Percentiles rank a stretch among this genome's conserved stretches.
These are phyloP conservation scores for Nymphalis io DNA, from an alignment of 1,140 invertebrate species.

Conservation along the genomic window DNA sequence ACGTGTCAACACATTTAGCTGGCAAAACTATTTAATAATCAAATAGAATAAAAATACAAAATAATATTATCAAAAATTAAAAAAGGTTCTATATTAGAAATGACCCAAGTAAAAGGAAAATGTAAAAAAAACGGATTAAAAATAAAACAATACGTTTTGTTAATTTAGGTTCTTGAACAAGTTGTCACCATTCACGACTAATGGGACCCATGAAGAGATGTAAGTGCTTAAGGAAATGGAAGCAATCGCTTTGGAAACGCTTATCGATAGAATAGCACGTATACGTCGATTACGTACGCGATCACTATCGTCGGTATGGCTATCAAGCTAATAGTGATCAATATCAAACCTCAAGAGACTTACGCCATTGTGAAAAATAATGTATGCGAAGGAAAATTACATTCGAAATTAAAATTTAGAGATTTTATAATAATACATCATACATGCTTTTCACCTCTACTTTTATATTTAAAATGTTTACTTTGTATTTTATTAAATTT, in stretches of 20 bases:
- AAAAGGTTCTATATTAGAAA: too few species aligned
- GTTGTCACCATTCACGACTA: slow-evolving; percentile 66
- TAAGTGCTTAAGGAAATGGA: slow-evolving; percentile 56
- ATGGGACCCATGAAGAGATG: slow-evolving; percentile 66
- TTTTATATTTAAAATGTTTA: too few species aligned
- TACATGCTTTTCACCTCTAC: too few species aligned
- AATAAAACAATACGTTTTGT: slow-evolving; percentile 28
- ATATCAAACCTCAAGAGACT: slow-evolving; percentile 3
- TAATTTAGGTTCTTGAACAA: slow-evolving; percentile 72
- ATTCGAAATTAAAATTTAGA: too few species aligned
- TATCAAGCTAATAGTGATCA: slow-evolving; percentile 33
- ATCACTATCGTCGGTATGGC: slow-evolving; percentile 25
- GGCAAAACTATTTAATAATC: too few species aligned
- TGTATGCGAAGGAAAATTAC: too few species aligned
- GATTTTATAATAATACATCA: too few species aligned
- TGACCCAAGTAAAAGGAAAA: neutral
- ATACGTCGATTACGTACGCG: slow-evolving; percentile 42
- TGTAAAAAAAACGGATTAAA: neutral
- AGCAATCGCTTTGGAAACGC: slow-evolving; percentile 53
- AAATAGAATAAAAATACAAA: too few species aligned
- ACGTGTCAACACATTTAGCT: too few species aligned
- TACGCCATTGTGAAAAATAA: neutral
- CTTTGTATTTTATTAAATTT: too few species aligned
- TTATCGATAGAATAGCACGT: slow-evolving; percentile 45
- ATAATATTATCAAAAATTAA: too few species aligned